Conservation (phyloP, 64 coral and sea anemone genomes). For the Orbicella faveolata region DNA sequence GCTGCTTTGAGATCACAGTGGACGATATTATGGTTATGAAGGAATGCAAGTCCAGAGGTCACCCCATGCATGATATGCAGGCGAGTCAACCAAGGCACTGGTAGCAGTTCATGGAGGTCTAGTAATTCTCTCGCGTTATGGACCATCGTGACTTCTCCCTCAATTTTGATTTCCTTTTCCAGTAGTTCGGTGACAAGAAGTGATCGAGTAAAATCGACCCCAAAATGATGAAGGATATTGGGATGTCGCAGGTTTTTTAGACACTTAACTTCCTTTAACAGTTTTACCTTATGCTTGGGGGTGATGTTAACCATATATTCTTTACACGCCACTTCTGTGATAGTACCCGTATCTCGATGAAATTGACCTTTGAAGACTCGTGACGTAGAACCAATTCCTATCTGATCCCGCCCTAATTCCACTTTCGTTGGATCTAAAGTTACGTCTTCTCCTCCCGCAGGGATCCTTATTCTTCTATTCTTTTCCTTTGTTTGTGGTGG, state of each 20-base stretch:
- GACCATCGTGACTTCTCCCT: neutral
- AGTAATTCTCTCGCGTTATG: constrained; percentile 65
- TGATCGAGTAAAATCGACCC: constrained; percentile 41
- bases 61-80: constrained; percentile 20
- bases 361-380: constrained; percentile 48
- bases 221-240: constrained; percentile 53
- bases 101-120: constrained; percentile 15
- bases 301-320: constrained; percentile 53
- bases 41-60: constrained; percentile 25
- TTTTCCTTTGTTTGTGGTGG: neutral
- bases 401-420: neutral
- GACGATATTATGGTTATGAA: constrained; percentile 46
- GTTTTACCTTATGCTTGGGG: constrained; percentile 32
- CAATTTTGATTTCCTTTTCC: constrained; percentile 32
- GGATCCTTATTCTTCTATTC: neutral
- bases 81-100: constrained; percentile 8
- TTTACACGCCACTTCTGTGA: constrained; percentile 42
- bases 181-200: constrained; percentile 57
- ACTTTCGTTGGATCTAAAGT: constrained; percentile 18
- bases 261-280: constrained; percentile 46
- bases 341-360: neutral
- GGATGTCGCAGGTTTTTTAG: constrained; percentile 45
- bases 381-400: constrained; percentile 43
- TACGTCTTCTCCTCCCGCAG: neutral
- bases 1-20: constrained; percentile 51